Base-by-base conservation (phyloP, 2,888 invertebrate genomes). In the Blastobasis lacticolella region DNA sequence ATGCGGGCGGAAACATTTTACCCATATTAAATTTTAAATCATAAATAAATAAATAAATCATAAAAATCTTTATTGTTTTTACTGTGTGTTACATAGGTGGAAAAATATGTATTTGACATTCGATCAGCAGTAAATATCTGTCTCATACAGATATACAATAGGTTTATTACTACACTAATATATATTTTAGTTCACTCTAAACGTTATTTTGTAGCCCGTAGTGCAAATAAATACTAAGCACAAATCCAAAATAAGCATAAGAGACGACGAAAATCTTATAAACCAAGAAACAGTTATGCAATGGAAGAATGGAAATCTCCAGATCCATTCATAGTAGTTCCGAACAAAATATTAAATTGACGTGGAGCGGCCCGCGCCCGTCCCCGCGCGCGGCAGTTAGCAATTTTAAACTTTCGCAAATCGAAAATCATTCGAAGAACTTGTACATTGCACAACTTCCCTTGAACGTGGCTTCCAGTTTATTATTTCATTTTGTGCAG, bases 351-450 rank as follows among this genome's bases (percentile, higher is more conserved):
- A 51, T 45, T 8, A 49, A 45, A 10, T 38, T 9, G 45, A n/a
- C 23, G 48, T 7, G 23, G 5, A 6, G 9, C n/a, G n/a, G n/a
- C 42, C 37, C 36, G 6, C 43, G 4, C 10, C 38, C 9, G 44
- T 5, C 40, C 41, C 48, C 8, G 9, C 1, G 10, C n/a, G 45
- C 41, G 41, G 49, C 53, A 55, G 57, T 55, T 57, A 55, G 53
- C 54, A 57, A 57, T 55, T 51, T 54, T 51, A 57, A 57, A 57
- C 52, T 53, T 54, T 51, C 37, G 45, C 48, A 51, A 57, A 55
- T 55, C 54, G 54, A 53, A 53, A 54, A 54, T 51, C 52, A 55
- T 54, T 54, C 36, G 49, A 47, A 38, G 49, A 53, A 54, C 49
- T 57, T 52, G 46, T 43, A 23, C 54, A 49, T 38, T 38, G 49